Evolutionary conservation across 2,797 vertebrate genomes (phyloP), one percentile per base, ranked within the genome.

Genomic region (Triplophysa yarkandensis): DNA sequence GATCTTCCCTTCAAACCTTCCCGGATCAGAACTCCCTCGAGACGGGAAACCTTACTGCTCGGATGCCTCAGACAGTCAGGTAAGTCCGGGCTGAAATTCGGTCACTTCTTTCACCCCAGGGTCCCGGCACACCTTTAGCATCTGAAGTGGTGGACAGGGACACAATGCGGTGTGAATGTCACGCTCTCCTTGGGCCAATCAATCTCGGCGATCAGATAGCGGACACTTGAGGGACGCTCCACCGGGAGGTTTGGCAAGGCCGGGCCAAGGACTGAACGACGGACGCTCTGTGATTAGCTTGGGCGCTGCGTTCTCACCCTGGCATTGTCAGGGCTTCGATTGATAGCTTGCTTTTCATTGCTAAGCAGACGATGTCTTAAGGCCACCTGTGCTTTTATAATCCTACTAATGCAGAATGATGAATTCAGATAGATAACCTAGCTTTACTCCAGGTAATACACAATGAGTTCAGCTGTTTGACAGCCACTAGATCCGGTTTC

Each of bases 161-260:
- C 78, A 82, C 82, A 77, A 77, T 58, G 72, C 52, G 11, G 80
- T 86, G 83, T 89, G 88, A 91, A 93, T 86, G 91, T 91, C 90
- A 88, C 66, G 66, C 83, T 91, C 85, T 90, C 89, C 90, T 90
- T 92, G 89, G 85, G 82, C 78, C 43, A 80, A 90, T 93, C 90
- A 87, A 91, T 92, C 80, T 21, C 70, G 72, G 76, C 83, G 85
- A 91, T 93, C 90, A 86, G 89, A 91, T 91, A 91, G 88, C 88
- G 80, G 87, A 86, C 88, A 87, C 87, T 85, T 86, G 83, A 86
- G 87, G 89, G 87, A 89, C 65, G 76, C 82, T 84, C 83, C 77
- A 21, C 74, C 83, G 77, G 63, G 58, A 36, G 17, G 55, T 16
- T 10, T 79, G 79, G 73, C 64, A 9, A 16, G 71, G 74, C 73